Evolutionary conservation across 1,140 invertebrate genomes (phyloP).

Genomic region (Polypedilum pembai): DNA sequence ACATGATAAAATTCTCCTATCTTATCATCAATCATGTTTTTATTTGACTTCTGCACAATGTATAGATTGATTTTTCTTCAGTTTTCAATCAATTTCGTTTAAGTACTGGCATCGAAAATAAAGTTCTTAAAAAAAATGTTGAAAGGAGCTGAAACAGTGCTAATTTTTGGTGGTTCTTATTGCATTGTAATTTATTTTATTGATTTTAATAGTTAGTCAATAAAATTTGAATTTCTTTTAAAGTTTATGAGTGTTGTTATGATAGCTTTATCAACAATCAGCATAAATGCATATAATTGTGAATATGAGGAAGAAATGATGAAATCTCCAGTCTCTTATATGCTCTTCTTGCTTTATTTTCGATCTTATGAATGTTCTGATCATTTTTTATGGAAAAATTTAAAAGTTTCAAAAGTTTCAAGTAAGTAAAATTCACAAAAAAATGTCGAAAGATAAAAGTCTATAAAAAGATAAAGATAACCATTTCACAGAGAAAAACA

Average conservation of each 20-base stretch:
- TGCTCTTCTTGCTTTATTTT: background rate
- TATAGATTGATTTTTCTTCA: background rate
- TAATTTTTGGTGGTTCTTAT: background rate
- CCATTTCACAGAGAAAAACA: no score
- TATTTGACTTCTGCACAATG: background rate
- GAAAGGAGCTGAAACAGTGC: background rate
- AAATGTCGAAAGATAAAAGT: no score
- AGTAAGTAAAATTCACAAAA: no score
- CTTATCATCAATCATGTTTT: background rate
- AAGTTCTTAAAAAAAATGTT: background rate
- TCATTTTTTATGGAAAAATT: background rate
- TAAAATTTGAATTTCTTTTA: background rate
- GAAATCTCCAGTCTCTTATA: background rate
- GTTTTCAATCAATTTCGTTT: background rate
- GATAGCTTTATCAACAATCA: background rate
- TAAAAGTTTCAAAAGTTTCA: background rate
- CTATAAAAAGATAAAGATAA: no score
- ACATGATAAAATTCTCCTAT: background rate
- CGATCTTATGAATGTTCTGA: background rate
- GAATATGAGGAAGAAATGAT: background rate
- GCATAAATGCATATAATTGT: background rate
- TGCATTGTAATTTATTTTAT: background rate
- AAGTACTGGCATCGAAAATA: background rate
- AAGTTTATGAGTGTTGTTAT: background rate
- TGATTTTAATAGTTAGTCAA: background rate